Conservation (phyloP, 2,113 vertebrate species). For the Strix aluco region DNA sequence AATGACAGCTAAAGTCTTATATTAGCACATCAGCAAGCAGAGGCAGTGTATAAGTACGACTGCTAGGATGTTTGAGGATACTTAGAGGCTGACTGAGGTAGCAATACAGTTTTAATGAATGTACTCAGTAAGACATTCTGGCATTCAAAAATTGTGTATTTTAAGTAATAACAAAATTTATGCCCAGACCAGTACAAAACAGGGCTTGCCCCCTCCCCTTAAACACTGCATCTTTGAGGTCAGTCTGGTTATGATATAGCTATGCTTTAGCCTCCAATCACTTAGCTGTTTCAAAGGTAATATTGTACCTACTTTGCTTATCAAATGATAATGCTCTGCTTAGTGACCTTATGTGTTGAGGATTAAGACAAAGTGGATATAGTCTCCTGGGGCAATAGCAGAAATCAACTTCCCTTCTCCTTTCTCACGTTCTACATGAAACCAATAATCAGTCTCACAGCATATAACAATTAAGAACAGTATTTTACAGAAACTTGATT, state of each 20-base stretch:
- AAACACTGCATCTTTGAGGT: background rate
- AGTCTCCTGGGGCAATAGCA: background rate
- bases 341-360: background rate
- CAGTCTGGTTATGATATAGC: background rate
- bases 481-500: constrained; percentile 49
- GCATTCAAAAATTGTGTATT: background rate
- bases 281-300: background rate
- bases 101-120: background rate
- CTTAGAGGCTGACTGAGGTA: background rate
- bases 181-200: background rate
- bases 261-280: background rate
- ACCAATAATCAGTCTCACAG: background rate
- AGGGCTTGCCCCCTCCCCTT: background rate
- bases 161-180: background rate
- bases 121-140: background rate
- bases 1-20: constrained; percentile 21
- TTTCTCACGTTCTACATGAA: constrained; percentile 1
- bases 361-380: background rate
- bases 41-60: background rate
- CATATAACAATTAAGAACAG: background rate
- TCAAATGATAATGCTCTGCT: background rate
- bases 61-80: background rate
- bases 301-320: background rate
- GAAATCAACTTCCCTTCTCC: constrained; percentile 35
- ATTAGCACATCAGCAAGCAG: constrained; percentile 13